Evolutionary conservation across 64 coral and sea anemone species (phyloP), one percentile per base, ranked within the genome.

Genomic region (Actinia tenebrosa): DNA sequence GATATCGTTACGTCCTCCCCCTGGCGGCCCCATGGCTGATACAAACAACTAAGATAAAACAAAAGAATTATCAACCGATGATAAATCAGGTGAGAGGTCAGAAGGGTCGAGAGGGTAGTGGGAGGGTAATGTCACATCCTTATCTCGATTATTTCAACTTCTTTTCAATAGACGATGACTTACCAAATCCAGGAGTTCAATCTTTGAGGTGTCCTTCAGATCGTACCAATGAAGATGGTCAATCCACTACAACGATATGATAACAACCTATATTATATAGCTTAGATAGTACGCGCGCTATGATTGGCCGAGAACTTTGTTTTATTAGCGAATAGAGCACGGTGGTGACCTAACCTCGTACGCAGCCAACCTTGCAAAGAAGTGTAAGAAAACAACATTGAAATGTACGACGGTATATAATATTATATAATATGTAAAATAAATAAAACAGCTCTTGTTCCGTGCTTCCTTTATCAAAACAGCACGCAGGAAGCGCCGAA

Each of bases 151-250:
- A 14, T 58, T 58, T 58, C 56, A 56, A 4, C 4, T 1, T 56
- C 55, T 13, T 56, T 7, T 22, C 62, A 19, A n/a, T 13, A 81
- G 18, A 50, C 53, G 58, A 30, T 68, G 80, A 62, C 86, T 86
- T 87, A 99, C 97, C 93, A 99, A 77, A 80, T 99, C 97, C 59
- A 99, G 72, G 7, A 99, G 91, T 22, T 99, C 97, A 30, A 99
- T 60, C 66, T 99, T 99, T 17, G 97, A 93, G 8, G 97, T 99
- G 83, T 99, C 97, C 60, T 99, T 99, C 23, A 89, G 90, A 30
- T 99, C 97, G 60, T 99, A 99, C 97, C 97, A 99, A 75, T 99
- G 97, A 46, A 62, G 60, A 84, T 99, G 97, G 88, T 99, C 93
- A 75, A 93, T 80, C 93, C 93, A 95, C 91, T 99, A 79, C 6